Evolutionary conservation across 1,140 invertebrate species (phyloP).

Genomic region (Campoletis sonorensis): DNA sequence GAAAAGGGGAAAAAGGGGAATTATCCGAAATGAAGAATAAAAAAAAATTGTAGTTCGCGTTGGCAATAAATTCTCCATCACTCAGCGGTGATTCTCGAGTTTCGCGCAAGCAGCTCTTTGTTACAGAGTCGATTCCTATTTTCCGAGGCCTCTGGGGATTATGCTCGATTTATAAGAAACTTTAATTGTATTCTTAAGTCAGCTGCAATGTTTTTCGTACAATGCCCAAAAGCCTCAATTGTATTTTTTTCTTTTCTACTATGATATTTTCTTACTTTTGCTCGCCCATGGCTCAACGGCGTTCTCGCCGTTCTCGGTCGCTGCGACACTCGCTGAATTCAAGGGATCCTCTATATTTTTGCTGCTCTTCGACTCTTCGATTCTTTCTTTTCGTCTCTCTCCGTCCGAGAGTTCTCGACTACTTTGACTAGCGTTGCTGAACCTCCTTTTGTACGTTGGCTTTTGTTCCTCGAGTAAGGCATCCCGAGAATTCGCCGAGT

Average conservation of each 20-base stretch:
- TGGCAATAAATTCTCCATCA: neutral
- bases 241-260: neutral
- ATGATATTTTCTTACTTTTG: constrained; percentile 69
- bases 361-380: constrained; percentile 51
- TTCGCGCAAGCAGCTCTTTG: neutral
- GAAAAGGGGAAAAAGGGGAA: neutral
- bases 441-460: constrained; percentile 65
- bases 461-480: constrained; percentile 69
- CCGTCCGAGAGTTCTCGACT: constrained; percentile 71
- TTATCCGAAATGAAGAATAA: neutral
- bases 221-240: neutral
- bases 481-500: constrained; percentile 72
- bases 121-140: too few relatives aligned
- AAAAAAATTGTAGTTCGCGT: neutral
- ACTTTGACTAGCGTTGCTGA: constrained; percentile 73
- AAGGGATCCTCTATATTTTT: constrained; percentile 69
- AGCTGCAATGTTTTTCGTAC: too few relatives aligned
- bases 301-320: constrained; percentile 75
- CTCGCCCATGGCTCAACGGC: constrained; percentile 70
- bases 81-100: neutral
- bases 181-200: too few relatives aligned
- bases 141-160: too few relatives aligned
- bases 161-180: too few relatives aligned
- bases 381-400: constrained; percentile 65
- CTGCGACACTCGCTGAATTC: constrained; percentile 72